Percentiles rank a stretch among this genome's conserved stretches.
Evolutionary conservation across 2,888 invertebrate species (phyloP).

Genomic region (Tineola bisselliella): DNA sequence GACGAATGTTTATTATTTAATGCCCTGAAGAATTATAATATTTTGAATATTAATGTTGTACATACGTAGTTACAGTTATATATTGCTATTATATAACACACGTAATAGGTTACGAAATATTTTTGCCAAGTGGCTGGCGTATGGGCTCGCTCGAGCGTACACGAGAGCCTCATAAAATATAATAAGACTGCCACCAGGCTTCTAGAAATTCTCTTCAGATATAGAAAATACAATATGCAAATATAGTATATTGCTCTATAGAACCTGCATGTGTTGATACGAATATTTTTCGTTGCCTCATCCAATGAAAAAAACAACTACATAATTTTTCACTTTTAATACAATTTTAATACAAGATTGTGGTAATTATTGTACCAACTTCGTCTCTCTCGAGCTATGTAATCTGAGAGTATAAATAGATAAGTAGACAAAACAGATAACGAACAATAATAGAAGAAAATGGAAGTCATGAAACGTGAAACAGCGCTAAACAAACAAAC

Average conservation of each 20-base stretch:
- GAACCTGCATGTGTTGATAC: not conserved
- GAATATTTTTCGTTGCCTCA: no score
- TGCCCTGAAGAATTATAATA: no score
- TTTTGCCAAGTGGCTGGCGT: conserved; percentile 36
- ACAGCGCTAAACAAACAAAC: not conserved
- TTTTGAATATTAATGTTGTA: no score
- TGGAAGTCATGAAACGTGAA: not conserved
- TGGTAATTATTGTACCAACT: no score
- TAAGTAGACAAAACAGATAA: not conserved
- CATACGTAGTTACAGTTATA: no score
- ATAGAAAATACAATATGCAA: conserved; percentile 1
- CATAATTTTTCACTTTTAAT: no score
- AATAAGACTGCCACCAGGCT: conserved; percentile 38
- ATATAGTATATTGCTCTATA: not conserved
- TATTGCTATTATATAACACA: no score
- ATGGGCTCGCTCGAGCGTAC: conserved; percentile 42
- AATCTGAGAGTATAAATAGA: no score
- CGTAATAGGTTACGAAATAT: conserved; percentile 19
- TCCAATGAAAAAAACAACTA: no score
- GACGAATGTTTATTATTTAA: no score
- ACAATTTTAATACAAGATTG: no score
- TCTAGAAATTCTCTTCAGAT: not conserved
- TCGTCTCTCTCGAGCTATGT: no score
- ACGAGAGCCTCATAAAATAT: conserved; percentile 56
- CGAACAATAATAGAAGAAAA: not conserved